Evolutionary conservation across 1,140 invertebrate species (phyloP), one percentile per base, ranked within the genome.

Genomic region (Lasaia peninsularis): DNA sequence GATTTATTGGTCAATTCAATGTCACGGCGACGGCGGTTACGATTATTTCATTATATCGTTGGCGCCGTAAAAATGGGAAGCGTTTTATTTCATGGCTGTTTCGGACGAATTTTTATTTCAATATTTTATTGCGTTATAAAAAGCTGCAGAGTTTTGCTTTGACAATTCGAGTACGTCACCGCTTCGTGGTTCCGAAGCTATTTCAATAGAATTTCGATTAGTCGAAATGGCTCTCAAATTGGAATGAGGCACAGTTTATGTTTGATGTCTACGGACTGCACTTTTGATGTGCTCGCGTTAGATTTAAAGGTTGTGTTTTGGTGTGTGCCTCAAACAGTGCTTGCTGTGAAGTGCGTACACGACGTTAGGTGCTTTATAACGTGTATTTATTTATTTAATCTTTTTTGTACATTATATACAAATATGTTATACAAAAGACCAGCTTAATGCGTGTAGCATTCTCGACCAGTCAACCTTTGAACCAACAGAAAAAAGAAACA

Each of bases 41-140:
- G 82, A 88, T 88, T 86, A 88, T 86, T 88, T 88, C 81, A 88
- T 88, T 88, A 88, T 88, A 84, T 86, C 78, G 80, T 78, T 73
- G 82, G 86, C 82, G 80, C 86, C 83, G 76, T 88, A 84, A 88
- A 87, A 88, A 86, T 74, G 78, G 83, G 83, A 81, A 80, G 78
- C 80, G 69, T 86, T 85, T 81, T 86, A 83, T 88, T 86, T 86
- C 86, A 86, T 83, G 80, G 81, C 76, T 58, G 70, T 72, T 75
- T 80, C 67, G 74, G 66, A 61, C 62, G 67, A 83, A 80, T 80
- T 88, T 85, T 88, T 86, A 88, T 86, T 88, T 80, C 75, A 77
- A 84, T 86, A 86, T 86, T 88, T 88, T 86, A 88, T 86, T 81
- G 75, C 82, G 75, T 73, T 86, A 73, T 85, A 86, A 86, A 86